Percentiles rank a stretch among this genome's conserved stretches.
These are phyloP conservation scores for Dendrolimus pini DNA, from an alignment of 2,888 invertebrate genomes.

Conservation along the genomic window DNA sequence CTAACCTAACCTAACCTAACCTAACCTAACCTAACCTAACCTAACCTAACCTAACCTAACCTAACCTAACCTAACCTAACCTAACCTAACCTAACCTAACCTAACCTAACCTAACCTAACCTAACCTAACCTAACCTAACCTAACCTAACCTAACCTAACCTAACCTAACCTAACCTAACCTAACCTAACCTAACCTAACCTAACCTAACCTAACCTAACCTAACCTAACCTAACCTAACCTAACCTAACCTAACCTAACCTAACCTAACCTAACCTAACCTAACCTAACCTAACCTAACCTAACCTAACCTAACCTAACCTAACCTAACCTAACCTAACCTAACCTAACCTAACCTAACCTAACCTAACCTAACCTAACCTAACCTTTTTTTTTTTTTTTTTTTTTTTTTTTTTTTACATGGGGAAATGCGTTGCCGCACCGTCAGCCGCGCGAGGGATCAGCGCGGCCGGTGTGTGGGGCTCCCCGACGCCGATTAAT, in stretches of 20 bases:
- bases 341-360: slow-evolving; percentile 19
- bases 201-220: slow-evolving; percentile 18
- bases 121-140: slow-evolving; percentile 23
- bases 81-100: slow-evolving; percentile 26
- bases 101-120: slow-evolving; percentile 21
- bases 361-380: slow-evolving; percentile 18
- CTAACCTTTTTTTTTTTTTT: slow-evolving; percentile 7
- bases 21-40: no score
- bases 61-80: slow-evolving; percentile 23
- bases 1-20: no score
- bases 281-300: slow-evolving; percentile 21
- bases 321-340: slow-evolving; percentile 21
- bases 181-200: slow-evolving; percentile 17
- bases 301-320: slow-evolving; percentile 22
- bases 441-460: neutral
- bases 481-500: no score
- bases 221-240: slow-evolving; percentile 22
- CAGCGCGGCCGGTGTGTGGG: no score
- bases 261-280: slow-evolving; percentile 20
- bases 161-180: slow-evolving; percentile 18
- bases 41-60: no score
- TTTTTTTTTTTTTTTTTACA: no score
- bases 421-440: neutral
- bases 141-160: slow-evolving; percentile 18
- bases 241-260: slow-evolving; percentile 20